Percentiles rank a stretch among this genome's conserved stretches.
These are phyloP conservation scores for Nettapus auritus DNA, from an alignment of 2,113 vertebrate species.

Conservation along the genomic window DNA sequence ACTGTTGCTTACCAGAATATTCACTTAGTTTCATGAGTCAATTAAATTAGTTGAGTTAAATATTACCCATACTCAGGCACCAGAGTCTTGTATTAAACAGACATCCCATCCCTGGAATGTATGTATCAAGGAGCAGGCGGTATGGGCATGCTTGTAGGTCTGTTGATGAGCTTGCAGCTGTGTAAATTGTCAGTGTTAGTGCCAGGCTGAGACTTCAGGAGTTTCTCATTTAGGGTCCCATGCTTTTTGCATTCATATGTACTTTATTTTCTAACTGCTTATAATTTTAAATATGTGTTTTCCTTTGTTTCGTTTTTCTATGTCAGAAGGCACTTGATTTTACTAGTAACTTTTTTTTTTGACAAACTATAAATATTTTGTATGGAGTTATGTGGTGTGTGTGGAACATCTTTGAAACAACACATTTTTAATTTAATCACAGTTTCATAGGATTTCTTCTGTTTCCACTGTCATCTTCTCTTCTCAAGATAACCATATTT, in stretches of 20 bases:
- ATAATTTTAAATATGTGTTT: not conserved
- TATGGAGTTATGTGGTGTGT: not conserved
- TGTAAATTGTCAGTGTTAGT: not conserved
- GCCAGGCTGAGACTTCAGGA: not conserved
- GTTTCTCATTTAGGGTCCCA: not conserved
- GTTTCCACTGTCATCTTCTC: not conserved
- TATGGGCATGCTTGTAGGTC: not conserved
- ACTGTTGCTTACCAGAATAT: not conserved
- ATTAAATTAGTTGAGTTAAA: not conserved
- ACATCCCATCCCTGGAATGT: not conserved
- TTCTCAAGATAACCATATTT: conserved; percentile 21
- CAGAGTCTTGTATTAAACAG: not conserved
- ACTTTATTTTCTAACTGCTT: not conserved
- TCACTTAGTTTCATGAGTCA: not conserved
- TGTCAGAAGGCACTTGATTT: not conserved
- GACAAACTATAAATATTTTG: not conserved
- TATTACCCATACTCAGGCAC: not conserved
- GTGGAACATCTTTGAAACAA: not conserved
- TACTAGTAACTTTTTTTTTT: not conserved
- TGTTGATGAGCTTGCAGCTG: too few species aligned
- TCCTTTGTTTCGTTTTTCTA: not conserved
- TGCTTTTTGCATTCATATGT: not conserved
- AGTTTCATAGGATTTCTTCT: not conserved
- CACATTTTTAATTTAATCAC: not conserved
- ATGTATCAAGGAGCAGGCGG: not conserved